Evolutionary conservation across 1,140 invertebrate species (phyloP).

Genomic region (Zophobas morio): DNA sequence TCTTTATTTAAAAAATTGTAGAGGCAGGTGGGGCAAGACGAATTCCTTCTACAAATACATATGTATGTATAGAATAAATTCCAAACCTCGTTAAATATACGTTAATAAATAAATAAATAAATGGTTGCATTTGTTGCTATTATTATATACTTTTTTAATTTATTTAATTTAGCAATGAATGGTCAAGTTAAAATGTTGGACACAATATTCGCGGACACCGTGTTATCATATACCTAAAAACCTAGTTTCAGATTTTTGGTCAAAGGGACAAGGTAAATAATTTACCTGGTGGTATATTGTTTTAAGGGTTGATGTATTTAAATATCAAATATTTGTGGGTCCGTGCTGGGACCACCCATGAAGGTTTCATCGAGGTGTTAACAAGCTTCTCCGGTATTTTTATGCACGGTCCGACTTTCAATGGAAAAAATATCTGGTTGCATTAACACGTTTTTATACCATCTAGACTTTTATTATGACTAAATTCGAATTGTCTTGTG

Average conservation of each 20-base stretch:
- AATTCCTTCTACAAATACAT: too few relatives aligned
- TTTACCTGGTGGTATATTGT: slow-evolving; percentile 38
- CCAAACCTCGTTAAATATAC: too few relatives aligned
- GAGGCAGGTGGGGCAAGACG: too few relatives aligned
- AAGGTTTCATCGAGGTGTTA: slow-evolving; percentile 39
- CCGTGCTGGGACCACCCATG: slow-evolving; percentile 27
- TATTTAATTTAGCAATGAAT: not conserved
- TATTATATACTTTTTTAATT: not conserved
- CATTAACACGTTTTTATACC: slow-evolving; percentile 40
- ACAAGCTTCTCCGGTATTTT: slow-evolving; percentile 38
- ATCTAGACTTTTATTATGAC: slow-evolving; percentile 40
- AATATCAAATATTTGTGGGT: slow-evolving; percentile 41
- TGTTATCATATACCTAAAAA: not conserved
- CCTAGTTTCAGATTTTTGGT: not conserved
- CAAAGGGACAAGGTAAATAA: not conserved
- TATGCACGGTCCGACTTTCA: slow-evolving; percentile 32
- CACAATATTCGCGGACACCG: not conserved
- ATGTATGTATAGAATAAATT: too few relatives aligned
- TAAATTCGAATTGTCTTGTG: slow-evolving; percentile 42
- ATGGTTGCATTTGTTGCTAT: not conserved
- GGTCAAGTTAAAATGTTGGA: not conserved
- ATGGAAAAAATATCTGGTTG: slow-evolving; percentile 43
- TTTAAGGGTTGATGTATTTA: slow-evolving; percentile 42
- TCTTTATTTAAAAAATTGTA: too few relatives aligned
- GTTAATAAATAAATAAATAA: too few relatives aligned